These are phyloP conservation scores for Linhomoeus sp. DNA, from an alignment of 2,888 invertebrate genomes.

Conservation along the genomic window DNA sequence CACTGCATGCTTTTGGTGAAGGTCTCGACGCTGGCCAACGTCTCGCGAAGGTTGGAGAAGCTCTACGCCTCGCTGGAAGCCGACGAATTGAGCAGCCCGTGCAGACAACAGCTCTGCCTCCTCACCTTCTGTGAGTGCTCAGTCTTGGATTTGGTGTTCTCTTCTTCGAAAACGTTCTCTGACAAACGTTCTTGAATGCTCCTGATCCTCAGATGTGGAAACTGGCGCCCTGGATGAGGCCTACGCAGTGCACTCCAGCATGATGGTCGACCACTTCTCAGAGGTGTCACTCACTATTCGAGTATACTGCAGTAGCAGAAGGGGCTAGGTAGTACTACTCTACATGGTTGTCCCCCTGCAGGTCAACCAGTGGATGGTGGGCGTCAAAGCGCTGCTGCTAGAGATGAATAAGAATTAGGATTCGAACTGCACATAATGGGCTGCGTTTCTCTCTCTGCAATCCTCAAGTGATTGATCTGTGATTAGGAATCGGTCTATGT, in stretches of 20 bases:
- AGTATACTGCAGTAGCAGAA: neutral
- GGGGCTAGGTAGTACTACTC: too few relatives aligned
- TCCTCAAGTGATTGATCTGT: too few relatives aligned
- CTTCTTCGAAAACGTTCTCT: neutral
- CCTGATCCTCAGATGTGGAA: neutral
- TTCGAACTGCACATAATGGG: too few relatives aligned
- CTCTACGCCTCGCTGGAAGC: neutral
- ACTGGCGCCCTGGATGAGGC: neutral
- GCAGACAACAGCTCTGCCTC: neutral
- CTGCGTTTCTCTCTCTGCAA: too few relatives aligned
- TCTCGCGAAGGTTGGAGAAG: neutral
- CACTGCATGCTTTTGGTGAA: neutral
- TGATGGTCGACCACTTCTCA: neutral
- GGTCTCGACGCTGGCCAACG: neutral
- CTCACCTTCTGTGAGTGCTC: too few relatives aligned
- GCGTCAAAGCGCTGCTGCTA: neutral
- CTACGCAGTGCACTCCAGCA: neutral
- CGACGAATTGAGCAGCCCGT: neutral
- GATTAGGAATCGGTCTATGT: too few relatives aligned
- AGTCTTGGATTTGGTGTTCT: too few relatives aligned
- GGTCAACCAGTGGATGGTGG: slow-evolving; percentile 1
- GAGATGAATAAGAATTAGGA: neutral
- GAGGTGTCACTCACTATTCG: neutral
- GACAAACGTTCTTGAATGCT: neutral
- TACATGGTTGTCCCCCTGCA: neutral